Percentiles rank a stretch among this genome's conserved stretches.
Conservation (phyloP, 30 jellyfish, hydroid and myxozoan species). For the Cassiopea andromeda region DNA sequence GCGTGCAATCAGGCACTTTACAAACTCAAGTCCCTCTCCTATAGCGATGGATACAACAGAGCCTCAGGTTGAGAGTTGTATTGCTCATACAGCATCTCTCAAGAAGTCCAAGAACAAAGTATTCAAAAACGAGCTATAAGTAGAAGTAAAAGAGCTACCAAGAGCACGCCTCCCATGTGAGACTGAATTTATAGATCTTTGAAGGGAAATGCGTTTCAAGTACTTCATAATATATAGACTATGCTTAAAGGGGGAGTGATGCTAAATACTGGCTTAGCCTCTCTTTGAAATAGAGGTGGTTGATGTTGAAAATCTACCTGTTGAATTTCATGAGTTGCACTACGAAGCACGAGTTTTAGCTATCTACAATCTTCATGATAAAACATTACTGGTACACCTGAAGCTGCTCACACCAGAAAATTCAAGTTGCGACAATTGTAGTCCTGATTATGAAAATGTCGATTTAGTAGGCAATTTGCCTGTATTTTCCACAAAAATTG, state of each 20-base stretch:
- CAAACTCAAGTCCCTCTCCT: not conserved
- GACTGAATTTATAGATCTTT: not conserved
- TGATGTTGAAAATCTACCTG: not conserved
- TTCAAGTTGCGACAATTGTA: too few species aligned
- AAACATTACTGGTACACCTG: not conserved
- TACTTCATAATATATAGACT: not conserved
- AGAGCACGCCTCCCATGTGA: not conserved
- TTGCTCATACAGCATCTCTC: not conserved
- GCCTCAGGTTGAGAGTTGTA: not conserved
- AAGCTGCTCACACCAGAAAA: too few species aligned
- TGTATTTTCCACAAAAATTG: too few species aligned
- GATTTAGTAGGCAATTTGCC: too few species aligned
- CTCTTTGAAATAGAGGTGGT: not conserved
- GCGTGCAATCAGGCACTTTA: not conserved
- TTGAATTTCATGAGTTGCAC: not conserved
- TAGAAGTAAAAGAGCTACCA: not conserved
- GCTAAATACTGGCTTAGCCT: not conserved
- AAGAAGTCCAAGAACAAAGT: not conserved
- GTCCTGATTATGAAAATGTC: too few species aligned
- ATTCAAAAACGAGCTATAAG: not conserved
- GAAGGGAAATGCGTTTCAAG: not conserved
- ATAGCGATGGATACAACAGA: not conserved
- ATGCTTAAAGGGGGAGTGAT: not conserved
- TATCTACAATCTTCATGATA: not conserved
- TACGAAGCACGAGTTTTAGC: not conserved